Conservation (phyloP, 1,140 invertebrate species). For the Anastrepha ludens region DNA sequence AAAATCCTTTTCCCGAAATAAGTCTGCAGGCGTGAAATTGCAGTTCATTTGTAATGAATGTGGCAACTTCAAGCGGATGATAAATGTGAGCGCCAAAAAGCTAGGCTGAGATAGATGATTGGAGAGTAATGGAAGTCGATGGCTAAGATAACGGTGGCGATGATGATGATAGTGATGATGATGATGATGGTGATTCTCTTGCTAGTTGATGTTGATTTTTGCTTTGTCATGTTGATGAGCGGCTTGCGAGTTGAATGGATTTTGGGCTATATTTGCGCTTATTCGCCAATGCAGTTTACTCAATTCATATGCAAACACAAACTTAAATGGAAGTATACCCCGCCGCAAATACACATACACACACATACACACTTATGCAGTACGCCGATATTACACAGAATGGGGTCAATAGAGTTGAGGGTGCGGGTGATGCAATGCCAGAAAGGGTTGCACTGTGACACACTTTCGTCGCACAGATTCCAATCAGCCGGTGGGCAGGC, state of each 20-base stretch:
- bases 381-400: not conserved
- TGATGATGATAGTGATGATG: not conserved
- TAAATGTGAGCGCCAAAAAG: not conserved
- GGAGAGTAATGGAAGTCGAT: not conserved
- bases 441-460: too few species aligned
- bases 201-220: conserved; percentile 20
- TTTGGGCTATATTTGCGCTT: conserved; percentile 29
- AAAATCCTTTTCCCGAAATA: not conserved
- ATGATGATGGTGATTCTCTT: not conserved
- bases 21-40: not conserved
- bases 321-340: not conserved
- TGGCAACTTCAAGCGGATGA: not conserved
- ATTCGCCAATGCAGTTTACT: conserved; percentile 31
- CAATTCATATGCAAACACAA: conserved; percentile 45
- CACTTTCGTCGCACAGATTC: not conserved
- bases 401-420: not conserved
- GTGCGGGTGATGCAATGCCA: too few species aligned
- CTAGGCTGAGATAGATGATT: not conserved
- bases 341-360: not conserved
- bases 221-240: conserved; percentile 3
- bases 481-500: not conserved
- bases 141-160: not conserved
- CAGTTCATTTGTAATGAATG: not conserved
- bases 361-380: not conserved
- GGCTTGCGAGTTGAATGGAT: not conserved